Conservation (phyloP, 2,797 vertebrate species). For the Pelochelys cantorii region DNA sequence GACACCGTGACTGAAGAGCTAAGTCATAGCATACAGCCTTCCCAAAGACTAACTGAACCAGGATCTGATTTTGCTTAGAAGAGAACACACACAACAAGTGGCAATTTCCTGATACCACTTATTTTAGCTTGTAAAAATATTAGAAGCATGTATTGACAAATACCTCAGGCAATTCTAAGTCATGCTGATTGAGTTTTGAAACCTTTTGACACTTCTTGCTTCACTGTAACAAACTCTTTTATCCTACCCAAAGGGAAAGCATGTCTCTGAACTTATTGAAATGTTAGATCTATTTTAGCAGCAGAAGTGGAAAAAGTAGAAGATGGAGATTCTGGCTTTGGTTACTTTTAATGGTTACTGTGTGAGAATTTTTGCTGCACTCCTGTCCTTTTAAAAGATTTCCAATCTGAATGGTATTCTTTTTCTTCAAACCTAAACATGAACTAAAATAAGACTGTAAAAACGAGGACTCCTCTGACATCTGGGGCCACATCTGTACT, state of each 20-base stretch:
- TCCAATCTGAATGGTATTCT: neutral
- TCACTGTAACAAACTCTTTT: neutral
- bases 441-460: neutral
- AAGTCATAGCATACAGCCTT: neutral
- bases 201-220: neutral
- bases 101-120: neutral
- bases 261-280: neutral
- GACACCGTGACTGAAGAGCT: neutral
- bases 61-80: neutral
- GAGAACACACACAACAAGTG: rapidly evolving
- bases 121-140: neutral
- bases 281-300: rapidly evolving
- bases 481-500: too few relatives aligned
- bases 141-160: neutral
- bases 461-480: too few relatives aligned
- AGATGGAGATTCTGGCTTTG: neutral
- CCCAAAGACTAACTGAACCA: neutral
- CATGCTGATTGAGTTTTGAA: neutral
- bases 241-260: neutral
- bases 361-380: neutral
- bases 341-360: neutral
- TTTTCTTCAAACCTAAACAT: neutral
- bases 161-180: neutral
- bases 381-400: neutral
- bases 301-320: neutral